Conservation (phyloP, 2,888 invertebrate genomes). For the Doris montereyensis region DNA sequence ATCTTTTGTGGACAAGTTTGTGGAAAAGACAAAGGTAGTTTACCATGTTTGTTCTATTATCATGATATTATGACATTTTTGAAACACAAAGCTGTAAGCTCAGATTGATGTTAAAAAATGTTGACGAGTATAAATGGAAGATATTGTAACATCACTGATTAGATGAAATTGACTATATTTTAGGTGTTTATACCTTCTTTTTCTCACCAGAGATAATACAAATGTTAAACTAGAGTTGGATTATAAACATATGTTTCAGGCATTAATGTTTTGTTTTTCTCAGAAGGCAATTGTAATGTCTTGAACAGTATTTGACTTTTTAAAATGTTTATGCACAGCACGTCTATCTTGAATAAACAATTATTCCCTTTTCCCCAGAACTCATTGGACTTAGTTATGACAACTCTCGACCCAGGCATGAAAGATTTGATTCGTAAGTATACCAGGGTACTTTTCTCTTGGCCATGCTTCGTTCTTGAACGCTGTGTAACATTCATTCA, state of each 20-base stretch:
- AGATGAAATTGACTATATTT: no score
- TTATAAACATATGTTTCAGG: neutral
- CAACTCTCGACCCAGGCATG: constrained; percentile 91
- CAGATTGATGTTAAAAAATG: no score
- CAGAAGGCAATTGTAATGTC: neutral
- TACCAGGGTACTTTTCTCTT: no score
- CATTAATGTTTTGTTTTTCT: neutral
- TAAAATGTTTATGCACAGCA: neutral
- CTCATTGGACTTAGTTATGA: constrained; percentile 88
- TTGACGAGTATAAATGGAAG: no score
- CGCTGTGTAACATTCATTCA: no score
- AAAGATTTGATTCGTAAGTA: constrained; percentile 84
- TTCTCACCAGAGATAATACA: no score
- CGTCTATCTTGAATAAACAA: neutral
- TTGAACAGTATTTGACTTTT: neutral
- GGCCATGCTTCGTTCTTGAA: no score
- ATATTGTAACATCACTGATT: no score
- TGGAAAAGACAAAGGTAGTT: constrained; percentile 71
- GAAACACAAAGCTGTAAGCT: no score
- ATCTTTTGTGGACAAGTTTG: constrained; percentile 64
- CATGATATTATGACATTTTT: neutral
- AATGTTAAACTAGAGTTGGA: no score
- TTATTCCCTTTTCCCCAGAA: constrained; percentile 73
- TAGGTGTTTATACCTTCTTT: no score
- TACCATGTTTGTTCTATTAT: neutral